A percentile compares a stretch with the other conserved stretches of the same genome.
These are phyloP conservation scores for Pachymerium ferrugineum DNA, from an alignment of 2,888 invertebrate genomes.

Conservation along the genomic window DNA sequence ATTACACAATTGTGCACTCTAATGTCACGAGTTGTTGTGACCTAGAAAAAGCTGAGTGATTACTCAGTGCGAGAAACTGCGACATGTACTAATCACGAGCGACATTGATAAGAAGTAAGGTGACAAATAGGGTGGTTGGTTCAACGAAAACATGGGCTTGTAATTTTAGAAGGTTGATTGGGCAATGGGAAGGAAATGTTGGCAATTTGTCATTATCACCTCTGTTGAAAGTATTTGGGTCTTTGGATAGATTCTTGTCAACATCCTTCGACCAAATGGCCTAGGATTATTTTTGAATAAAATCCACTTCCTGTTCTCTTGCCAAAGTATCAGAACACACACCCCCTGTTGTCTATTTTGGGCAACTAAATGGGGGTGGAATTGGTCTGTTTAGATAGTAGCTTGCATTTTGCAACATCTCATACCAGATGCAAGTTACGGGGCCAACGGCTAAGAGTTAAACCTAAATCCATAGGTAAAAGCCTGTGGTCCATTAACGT, in stretches of 20 bases:
- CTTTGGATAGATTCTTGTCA: not conserved
- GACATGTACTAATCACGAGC: no score
- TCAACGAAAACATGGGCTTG: not conserved
- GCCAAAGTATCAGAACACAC: constrained; percentile 5
- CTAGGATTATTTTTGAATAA: constrained; percentile 13
- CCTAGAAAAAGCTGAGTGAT: no score
- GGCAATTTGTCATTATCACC: not conserved
- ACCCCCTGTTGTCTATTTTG: constrained; percentile 11
- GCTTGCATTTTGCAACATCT: not conserved
- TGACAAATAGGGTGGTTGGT: not conserved
- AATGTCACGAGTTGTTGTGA: no score
- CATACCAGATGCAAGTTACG: not conserved
- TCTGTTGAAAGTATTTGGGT: not conserved
- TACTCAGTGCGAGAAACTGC: no score
- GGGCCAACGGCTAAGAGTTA: not conserved
- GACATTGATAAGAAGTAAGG: no score
- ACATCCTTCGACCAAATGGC: not conserved
- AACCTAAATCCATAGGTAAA: not conserved
- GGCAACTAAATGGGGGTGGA: not conserved
- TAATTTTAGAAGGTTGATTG: no score
- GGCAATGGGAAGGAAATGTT: no score
- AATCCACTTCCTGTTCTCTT: constrained; percentile 17
- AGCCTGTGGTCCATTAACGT: not conserved
- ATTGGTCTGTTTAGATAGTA: constrained; percentile 24
- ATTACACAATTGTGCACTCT: no score